A percentile compares a stretch with the other conserved stretches of the same genome.
phyloP scores from a whole-genome alignment of 35 echinoderm and acorn worm genomes.

The Apostichopus californicus region DNA sequence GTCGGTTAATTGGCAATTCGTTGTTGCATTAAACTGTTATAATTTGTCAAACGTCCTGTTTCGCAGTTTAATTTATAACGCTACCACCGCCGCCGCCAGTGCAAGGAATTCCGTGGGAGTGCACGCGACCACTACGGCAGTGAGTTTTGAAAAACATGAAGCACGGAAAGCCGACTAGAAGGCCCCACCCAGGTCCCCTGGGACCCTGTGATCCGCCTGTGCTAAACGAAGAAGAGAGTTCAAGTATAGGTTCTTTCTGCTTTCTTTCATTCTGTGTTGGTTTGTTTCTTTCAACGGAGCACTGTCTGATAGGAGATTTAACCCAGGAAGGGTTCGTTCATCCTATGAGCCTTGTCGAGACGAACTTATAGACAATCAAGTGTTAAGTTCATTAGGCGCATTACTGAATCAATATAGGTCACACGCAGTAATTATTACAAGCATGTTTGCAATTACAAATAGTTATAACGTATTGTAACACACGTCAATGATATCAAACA shows the following conservation, averaged over 20 bases:
- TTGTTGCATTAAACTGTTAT: slow-evolving; percentile 29
- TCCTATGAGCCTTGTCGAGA: no score
- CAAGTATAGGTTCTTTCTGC: not conserved
- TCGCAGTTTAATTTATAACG: slow-evolving; percentile 29
- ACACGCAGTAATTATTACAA: no score
- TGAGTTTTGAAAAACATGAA: no score
- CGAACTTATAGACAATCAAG: no score
- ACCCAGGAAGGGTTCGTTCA: not conserved
- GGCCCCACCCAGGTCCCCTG: slow-evolving; percentile 33
- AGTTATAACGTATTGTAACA: no score
- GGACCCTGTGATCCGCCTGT: not conserved
- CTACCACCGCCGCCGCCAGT: slow-evolving; percentile 12
- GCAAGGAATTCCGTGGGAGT: slow-evolving; percentile 35
- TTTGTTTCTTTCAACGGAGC: not conserved
- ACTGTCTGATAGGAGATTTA: slow-evolving; percentile 25
- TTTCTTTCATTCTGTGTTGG: not conserved
- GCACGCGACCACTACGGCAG: not conserved
- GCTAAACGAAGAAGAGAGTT: not conserved
- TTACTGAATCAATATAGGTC: no score
- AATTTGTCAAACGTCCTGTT: slow-evolving; percentile 49
- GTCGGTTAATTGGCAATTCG: slow-evolving; percentile 49
- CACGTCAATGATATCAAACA: no score
- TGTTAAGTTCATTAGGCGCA: no score
- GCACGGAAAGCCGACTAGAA: not conserved
- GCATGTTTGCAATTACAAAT: no score